These are phyloP conservation scores for Gandaritis pyraliata DNA, from an alignment of 2,888 invertebrate species.

Conservation along the genomic window DNA sequence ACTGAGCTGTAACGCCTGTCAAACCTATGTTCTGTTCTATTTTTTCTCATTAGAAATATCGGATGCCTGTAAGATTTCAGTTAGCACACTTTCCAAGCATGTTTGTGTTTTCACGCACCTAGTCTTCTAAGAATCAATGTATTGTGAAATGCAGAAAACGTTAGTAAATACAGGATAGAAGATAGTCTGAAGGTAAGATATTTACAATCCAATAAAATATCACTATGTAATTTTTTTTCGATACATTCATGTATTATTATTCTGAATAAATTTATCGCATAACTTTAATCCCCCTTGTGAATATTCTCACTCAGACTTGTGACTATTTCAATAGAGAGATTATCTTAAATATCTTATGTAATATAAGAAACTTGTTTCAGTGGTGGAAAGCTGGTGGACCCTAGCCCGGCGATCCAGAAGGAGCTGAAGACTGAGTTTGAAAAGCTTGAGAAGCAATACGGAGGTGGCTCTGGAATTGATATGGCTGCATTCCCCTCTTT, in stretches of 20 bases:
- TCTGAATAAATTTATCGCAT: too few species aligned
- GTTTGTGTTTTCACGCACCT: not conserved
- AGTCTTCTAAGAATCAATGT: too few species aligned
- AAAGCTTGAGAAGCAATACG: slow-evolving; percentile 91
- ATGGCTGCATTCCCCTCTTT: slow-evolving; percentile 96
- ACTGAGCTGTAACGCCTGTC: too few species aligned
- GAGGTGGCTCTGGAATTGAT: slow-evolving; percentile 90
- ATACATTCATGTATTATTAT: too few species aligned
- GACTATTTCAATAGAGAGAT: not conserved
- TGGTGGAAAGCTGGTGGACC: slow-evolving; percentile 92
- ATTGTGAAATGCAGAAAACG: not conserved
- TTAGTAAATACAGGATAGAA: slow-evolving; percentile 3
- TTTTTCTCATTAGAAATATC: too few species aligned
- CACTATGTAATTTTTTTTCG: too few species aligned
- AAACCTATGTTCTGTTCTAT: too few species aligned
- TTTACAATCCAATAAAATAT: not conserved
- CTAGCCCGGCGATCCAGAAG: slow-evolving; percentile 89
- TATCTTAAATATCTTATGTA: not conserved
- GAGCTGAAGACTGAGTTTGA: slow-evolving; percentile 91
- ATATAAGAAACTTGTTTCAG: slow-evolving; percentile 74
- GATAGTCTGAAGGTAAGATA: slow-evolving; percentile 8
- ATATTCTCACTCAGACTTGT: not conserved
- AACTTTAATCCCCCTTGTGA: not conserved
- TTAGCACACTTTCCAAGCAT: not conserved
- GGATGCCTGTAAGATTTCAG: not conserved